Conservation (phyloP, 2,797 vertebrate genomes). For the Synanceia verrucosa region DNA sequence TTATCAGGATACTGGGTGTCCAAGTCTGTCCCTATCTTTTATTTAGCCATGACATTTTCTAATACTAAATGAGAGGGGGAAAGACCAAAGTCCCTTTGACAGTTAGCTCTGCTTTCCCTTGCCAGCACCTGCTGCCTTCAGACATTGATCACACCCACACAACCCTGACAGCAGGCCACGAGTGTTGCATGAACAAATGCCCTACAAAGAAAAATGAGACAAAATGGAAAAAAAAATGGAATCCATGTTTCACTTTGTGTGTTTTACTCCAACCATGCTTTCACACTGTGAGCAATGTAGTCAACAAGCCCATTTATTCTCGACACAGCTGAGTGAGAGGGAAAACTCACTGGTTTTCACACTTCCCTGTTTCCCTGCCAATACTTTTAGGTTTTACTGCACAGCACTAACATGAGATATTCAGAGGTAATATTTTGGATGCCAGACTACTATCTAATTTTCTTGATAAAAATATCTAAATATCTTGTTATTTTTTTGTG, state of each 20-base stretch:
- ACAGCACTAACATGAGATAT: not conserved
- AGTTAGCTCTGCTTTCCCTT: constrained; percentile 31
- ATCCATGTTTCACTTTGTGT: constrained; percentile 4
- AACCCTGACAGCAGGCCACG: constrained; percentile 2
- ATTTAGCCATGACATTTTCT: constrained; percentile 51
- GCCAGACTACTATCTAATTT: too few relatives aligned
- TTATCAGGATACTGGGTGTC: constrained; percentile 10
- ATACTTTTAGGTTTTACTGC: not conserved
- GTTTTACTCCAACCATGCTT: not conserved
- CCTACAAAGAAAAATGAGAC: not conserved
- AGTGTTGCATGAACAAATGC: constrained; percentile 8
- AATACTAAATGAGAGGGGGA: constrained; percentile 48
- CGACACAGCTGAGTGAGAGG: not conserved
- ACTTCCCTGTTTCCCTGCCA: not conserved
- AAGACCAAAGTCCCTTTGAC: constrained; percentile 43
- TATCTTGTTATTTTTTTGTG: too few relatives aligned
- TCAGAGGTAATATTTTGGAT: not conserved
- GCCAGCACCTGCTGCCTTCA: constrained; percentile 38
- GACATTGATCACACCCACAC: constrained; percentile 50
- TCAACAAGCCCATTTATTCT: not conserved
- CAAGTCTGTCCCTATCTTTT: constrained; percentile 25
- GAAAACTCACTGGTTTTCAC: not conserved
- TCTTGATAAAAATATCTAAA: too few relatives aligned
- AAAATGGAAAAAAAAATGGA: not conserved
- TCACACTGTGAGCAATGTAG: not conserved